Percentiles rank a stretch among this genome's conserved stretches.
Conservation (phyloP, 2,888 invertebrate genomes). For the Synergus gifuensis region DNA sequence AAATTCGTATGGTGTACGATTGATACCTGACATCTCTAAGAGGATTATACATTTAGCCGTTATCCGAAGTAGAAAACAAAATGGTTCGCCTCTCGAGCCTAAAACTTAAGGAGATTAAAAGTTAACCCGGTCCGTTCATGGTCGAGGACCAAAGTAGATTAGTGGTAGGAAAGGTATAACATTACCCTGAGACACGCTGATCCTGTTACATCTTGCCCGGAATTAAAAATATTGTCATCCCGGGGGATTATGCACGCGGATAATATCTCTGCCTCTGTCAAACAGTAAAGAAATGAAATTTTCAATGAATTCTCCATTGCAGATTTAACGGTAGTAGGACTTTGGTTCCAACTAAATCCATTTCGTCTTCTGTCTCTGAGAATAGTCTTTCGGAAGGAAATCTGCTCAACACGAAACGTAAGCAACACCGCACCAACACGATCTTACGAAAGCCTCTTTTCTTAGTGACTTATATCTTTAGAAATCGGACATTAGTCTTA, state of each 20-base stretch:
- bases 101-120: constrained; percentile 74
- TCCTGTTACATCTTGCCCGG: constrained; percentile 74
- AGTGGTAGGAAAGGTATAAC: constrained; percentile 69
- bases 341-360: constrained; percentile 42
- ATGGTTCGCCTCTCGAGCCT: constrained; percentile 64
- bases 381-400: background rate
- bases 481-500: background rate
- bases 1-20: constrained; percentile 46
- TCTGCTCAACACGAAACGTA: background rate
- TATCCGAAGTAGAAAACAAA: constrained; percentile 66
- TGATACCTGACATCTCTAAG: constrained; percentile 68
- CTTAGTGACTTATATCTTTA: background rate
- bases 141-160: constrained; percentile 70
- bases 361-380: constrained; percentile 43
- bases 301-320: constrained; percentile 59
- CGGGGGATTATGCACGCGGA: constrained; percentile 68
- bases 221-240: constrained; percentile 76
- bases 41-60: constrained; percentile 68
- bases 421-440: background rate
- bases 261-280: constrained; percentile 71
- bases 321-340: constrained; percentile 53
- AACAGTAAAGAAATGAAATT: constrained; percentile 66
- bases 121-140: constrained; percentile 65
- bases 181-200: constrained; percentile 70
- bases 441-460: background rate